Conservation (phyloP, 2,113 vertebrate genomes). For the Deroptyus accipitrinus region DNA sequence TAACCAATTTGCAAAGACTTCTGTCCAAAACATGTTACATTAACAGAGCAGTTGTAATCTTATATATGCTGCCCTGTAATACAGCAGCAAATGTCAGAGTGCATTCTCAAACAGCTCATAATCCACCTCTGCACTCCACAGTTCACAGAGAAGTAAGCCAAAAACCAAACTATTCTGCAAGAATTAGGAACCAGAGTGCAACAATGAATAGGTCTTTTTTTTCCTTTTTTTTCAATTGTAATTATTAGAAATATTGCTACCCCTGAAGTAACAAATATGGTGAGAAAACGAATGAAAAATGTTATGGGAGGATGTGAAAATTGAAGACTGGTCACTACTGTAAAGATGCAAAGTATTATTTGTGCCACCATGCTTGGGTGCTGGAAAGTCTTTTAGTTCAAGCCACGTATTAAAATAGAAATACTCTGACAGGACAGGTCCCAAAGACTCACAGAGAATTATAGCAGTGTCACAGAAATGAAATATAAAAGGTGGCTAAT, state of each 20-base stretch:
- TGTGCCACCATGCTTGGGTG: neutral
- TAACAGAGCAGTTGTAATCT: neutral
- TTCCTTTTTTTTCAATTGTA: fast-evolving
- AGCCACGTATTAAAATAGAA: neutral
- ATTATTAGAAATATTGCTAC: neutral
- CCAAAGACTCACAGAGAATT: neutral
- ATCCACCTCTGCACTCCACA: neutral
- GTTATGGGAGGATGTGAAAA: neutral
- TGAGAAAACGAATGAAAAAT: neutral
- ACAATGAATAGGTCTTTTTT: neutral
- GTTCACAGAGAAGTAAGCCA: neutral
- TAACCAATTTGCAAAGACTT: neutral
- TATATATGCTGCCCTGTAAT: neutral
- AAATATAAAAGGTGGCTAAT: neutral
- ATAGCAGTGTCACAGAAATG: neutral
- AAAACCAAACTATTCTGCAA: neutral
- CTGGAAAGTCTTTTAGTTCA: neutral
- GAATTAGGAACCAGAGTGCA: neutral
- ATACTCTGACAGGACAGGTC: neutral
- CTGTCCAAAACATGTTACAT: fast-evolving
- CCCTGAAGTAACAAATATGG: neutral
- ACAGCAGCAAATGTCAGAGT: neutral
- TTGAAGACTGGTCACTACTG: neutral
- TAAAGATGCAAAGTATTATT: neutral
- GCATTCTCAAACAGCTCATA: neutral